phyloP scores from a whole-genome alignment of 2,113 vertebrate genomes.

The Leuciscus idus region DNA sequence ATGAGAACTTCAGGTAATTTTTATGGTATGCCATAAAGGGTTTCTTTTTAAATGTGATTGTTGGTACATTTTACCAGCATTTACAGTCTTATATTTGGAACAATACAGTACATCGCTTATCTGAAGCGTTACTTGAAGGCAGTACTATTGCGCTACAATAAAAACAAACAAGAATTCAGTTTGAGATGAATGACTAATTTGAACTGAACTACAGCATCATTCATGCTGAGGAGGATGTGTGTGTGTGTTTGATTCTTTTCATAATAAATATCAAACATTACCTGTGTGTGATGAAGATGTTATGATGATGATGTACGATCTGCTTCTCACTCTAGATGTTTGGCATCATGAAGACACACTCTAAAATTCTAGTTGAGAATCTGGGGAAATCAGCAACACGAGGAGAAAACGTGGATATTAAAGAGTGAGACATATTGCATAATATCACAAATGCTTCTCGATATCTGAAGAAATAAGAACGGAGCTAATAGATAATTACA shows the following conservation, averaged over 20 bases:
- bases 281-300: neutral
- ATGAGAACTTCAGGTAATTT: no score
- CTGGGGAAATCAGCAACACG: slow-evolving; percentile 65
- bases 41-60: no score
- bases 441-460: neutral
- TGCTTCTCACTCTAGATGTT: slow-evolving; percentile 79
- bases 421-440: slow-evolving; percentile 76
- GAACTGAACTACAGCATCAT: neutral
- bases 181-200: neutral
- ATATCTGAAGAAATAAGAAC: neutral
- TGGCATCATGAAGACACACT: slow-evolving; percentile 78
- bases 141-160: neutral
- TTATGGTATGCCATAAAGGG: no score
- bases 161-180: neutral
- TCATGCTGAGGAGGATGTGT: neutral
- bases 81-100: no score
- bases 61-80: no score
- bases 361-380: slow-evolving; percentile 69
- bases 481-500: neutral
- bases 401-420: slow-evolving; percentile 64
- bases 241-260: neutral
- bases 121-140: neutral
- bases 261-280: neutral
- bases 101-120: neutral
- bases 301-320: neutral